Percentiles rank a stretch among this genome's conserved stretches.
Conservation (phyloP, 2,888 invertebrate species). For the Willowsia nigromaculata region DNA sequence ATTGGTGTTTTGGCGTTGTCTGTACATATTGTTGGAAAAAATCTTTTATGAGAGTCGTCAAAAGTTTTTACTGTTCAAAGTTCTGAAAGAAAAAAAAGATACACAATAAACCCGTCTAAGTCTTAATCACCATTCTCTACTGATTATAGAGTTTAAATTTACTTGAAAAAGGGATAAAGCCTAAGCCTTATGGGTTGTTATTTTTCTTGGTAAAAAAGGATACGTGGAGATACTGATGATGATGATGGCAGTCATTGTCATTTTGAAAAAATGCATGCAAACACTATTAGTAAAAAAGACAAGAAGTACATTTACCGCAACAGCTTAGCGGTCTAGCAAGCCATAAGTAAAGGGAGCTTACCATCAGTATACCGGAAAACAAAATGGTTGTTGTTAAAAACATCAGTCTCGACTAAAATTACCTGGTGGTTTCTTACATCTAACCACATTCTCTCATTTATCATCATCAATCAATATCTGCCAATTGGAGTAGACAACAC, state of each 20-base stretch:
- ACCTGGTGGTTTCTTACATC: too few species aligned
- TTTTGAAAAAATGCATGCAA: too few species aligned
- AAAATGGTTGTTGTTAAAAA: too few species aligned
- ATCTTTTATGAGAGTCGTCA: neutral
- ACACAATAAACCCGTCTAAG: constrained; percentile 14
- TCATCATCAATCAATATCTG: constrained; percentile 59
- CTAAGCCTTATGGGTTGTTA: neutral
- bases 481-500: constrained; percentile 38
- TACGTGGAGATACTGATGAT: neutral
- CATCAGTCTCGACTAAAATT: neutral
- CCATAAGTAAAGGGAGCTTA: too few species aligned
- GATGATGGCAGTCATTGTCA: too few species aligned
- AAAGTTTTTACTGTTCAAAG: neutral
- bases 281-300: too few species aligned
- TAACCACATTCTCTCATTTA: constrained; percentile 39
- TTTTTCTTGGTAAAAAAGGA: neutral
- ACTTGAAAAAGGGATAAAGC: constrained; percentile 41
- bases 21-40: too few species aligned
- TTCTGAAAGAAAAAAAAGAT: too few species aligned
- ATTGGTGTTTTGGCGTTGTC: too few species aligned
- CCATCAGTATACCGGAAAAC: too few species aligned
- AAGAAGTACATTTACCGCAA: too few species aligned
- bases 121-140: constrained; percentile 25
- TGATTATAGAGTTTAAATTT: constrained; percentile 43
- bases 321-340: too few species aligned